Base-by-base conservation (phyloP, 2,797 vertebrate species). In the Cyclopterus lumpus region DNA sequence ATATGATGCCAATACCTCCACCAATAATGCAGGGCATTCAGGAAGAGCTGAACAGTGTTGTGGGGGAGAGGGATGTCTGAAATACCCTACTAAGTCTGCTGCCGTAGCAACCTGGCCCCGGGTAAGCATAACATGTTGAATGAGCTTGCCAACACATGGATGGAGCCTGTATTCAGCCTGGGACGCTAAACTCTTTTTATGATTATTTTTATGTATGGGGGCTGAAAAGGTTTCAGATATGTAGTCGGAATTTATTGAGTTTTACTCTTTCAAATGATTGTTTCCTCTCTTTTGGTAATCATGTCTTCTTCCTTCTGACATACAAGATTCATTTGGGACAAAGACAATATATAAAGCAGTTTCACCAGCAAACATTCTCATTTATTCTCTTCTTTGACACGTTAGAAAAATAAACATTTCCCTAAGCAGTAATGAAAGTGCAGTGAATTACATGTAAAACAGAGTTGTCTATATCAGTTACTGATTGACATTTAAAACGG, bases 341-440 rank as follows among this genome's bases (percentile, higher is more conserved):
- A 42, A 67, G 7, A 81, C 30, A 73, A 61, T 38, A 69, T 59
- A 38, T 14, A 30, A 72, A 81, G 44, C 64, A 74, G 46, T 65
- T 74, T 80, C 30, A 86, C 77, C 76, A 89, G 81, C 68, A 91
- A 86, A 84, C 53, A 72, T 88, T 84, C 51, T 72, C 34, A 75
- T 94, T 95, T 94, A 65, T 85, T 79, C 51, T 75, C 63, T 67
- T 84, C 58, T 67, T 84, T 62, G 42, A 87, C 76, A 89, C 71
- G 81, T 81, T 77, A 84, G 67, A 88, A 88, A 93, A 92, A 86
- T 76, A 86, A 71, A 77, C 70, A 80, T 82, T 81, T 80, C 68
- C 84, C 79, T 84, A 84, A 80, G 69, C 65, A 79, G 28, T n/a
- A 75, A 75, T 80, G 54, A 72, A 86, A 76, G 60, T 14, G 12